Evolutionary conservation across 2,888 invertebrate species (phyloP).

Genomic region (Latrodectus elegans): DNA sequence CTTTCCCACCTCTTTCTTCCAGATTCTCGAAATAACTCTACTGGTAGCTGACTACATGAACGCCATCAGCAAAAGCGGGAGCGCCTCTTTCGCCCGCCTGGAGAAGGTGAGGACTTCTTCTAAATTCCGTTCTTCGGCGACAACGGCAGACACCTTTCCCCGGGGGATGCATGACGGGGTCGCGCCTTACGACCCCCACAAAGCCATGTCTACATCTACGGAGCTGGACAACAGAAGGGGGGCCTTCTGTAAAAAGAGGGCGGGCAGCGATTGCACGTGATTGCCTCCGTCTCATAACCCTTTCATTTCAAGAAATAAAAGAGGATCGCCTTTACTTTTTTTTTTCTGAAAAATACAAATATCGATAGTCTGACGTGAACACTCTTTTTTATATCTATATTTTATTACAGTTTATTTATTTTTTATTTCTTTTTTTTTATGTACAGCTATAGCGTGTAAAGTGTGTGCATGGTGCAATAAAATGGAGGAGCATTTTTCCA

Average conservation of each 20-base stretch:
- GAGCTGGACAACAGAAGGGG: slow-evolving; percentile 58
- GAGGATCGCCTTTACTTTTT: background rate
- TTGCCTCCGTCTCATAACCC: background rate
- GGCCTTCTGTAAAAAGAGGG: slow-evolving; percentile 53
- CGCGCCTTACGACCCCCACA: slow-evolving; percentile 40
- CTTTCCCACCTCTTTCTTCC: slow-evolving; percentile 70
- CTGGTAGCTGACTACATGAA: slow-evolving; percentile 96
- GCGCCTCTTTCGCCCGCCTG: slow-evolving; percentile 36
- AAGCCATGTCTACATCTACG: slow-evolving; percentile 53
- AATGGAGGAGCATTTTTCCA: too few species aligned
- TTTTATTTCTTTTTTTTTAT: too few species aligned
- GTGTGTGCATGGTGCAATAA: too few species aligned
- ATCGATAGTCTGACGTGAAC: too few species aligned
- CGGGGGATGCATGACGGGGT: background rate
- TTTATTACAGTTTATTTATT: too few species aligned
- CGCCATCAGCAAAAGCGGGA: slow-evolving; percentile 48
- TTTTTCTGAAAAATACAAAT: background rate
- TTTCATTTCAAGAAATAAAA: background rate
- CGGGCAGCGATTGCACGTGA: slow-evolving; percentile 65
- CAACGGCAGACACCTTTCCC: slow-evolving; percentile 26
- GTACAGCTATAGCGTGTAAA: too few species aligned
- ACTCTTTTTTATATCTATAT: too few species aligned
- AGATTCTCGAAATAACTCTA: slow-evolving; percentile 92
- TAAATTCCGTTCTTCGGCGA: slow-evolving; percentile 39
- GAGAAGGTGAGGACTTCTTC: slow-evolving; percentile 53